A percentile compares a stretch with the other conserved stretches of the same genome.
Evolutionary conservation across 2,888 invertebrate genomes (phyloP).

Genomic region (Hydrotaea cyrtoneurina): DNA sequence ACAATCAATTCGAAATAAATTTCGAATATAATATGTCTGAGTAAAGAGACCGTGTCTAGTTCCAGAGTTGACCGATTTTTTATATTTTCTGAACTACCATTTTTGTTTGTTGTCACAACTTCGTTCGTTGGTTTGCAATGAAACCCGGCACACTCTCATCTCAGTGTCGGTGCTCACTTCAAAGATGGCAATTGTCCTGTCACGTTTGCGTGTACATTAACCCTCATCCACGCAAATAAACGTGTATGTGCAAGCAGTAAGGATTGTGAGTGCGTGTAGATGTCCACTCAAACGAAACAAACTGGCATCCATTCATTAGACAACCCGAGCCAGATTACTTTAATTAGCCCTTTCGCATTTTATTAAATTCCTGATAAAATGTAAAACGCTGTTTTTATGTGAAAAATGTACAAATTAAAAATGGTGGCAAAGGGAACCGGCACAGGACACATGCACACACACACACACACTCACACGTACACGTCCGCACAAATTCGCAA

Average conservation of each 20-base stretch:
- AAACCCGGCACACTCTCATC: too few species aligned
- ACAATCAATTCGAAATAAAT: too few species aligned
- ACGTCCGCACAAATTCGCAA: slow-evolving; percentile 39
- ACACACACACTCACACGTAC: not conserved
- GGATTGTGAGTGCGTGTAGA: not conserved
- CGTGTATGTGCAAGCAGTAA: not conserved
- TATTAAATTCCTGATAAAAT: slow-evolving; percentile 43
- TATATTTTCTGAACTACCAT: too few species aligned
- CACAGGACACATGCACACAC: not conserved
- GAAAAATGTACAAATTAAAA: slow-evolving; percentile 7
- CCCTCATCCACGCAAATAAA: not conserved
- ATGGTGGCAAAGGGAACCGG: slow-evolving; percentile 4
- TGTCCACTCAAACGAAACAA: not conserved
- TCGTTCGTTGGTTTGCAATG: too few species aligned
- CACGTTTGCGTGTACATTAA: not conserved
- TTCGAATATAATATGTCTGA: too few species aligned
- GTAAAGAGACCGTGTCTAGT: too few species aligned
- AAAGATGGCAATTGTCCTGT: not conserved
- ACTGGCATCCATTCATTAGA: too few species aligned
- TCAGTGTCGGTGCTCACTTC: too few species aligned
- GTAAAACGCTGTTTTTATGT: slow-evolving; percentile 7
- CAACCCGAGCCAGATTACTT: not conserved
- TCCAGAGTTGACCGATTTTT: too few species aligned
- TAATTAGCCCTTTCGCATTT: slow-evolving; percentile 32
- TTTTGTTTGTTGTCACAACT: too few species aligned